Evolutionary conservation across 2,113 vertebrate species (phyloP), one percentile per base, ranked within the genome.

Genomic region (Nyctibius bracteatus): DNA sequence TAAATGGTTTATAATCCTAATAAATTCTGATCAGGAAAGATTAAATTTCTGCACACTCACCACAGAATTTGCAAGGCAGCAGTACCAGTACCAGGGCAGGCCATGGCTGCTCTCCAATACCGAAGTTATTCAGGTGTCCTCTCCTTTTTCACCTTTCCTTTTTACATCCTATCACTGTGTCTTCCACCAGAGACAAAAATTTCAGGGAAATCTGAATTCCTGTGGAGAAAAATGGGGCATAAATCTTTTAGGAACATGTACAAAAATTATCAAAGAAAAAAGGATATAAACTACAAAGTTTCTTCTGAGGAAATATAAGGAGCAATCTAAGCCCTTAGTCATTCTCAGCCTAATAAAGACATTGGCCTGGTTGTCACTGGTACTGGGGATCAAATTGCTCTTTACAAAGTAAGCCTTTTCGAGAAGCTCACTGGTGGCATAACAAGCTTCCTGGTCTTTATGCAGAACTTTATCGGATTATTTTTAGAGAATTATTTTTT

Each of bases 1-100:
- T 35, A 94, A 94, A 78, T 71, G 43, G 46, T 71, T 93, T 90
- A 83, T 90, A 90, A 86, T 74, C 51, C 55, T 86, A 94, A 92
- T 89, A 96, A 91, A 87, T 55, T 84, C 52, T 82, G 33, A 57
- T 90, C 5, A 0, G 57, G 51, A 94, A 90, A 93, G 72, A 92
- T 84, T 86, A 92, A 58, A 88, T 92, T 94, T 86, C 79, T 92
- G 67, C 51, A 67, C 33, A 12, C 33, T 96, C 58, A 84, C 75
- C 46, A 39, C 35, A 57, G 75, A 90, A 86, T 81, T 73, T 90
- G 63, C 59, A 86, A 90, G 88, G 72, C 62, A 81, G 66, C 0
- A 2, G 25, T 86, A 47, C 46, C 23, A 24, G 35, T 41, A 51
- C 19, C 52, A 62, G 59, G 55, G 75, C 72, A 79, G 41, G 28